Base-by-base conservation (phyloP, 2,797 vertebrate genomes). In the Meriones psammophilus region DNA sequence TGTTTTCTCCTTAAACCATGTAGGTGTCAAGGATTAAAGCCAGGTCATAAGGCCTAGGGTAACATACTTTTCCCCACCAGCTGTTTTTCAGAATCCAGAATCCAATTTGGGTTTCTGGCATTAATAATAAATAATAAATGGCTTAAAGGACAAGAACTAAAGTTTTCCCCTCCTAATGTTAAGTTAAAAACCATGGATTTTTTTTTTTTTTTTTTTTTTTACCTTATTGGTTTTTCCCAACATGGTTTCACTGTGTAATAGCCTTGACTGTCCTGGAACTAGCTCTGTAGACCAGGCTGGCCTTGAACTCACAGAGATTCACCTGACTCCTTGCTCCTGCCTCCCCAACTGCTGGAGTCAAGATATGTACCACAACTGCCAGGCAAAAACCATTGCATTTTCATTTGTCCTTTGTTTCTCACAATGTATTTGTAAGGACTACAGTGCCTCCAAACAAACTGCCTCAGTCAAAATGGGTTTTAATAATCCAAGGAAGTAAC, bases 391-490 rank as follows among this genome's bases (percentile, higher is more conserved):
- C 39, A 36, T 9, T 18, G 58, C 8, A 73, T 94, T 80, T 76
- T 10, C 66, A 73, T 71, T 93, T 91, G 54, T 60, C n/a, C 68
- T 94, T 93, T 54, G 20, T 92, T 92, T 62, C 13, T 78, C 12
- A 89, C 30, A 80, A 36, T 1, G 8, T 54, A 39, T 9, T 89
- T 92, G 33, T 79, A 46, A 96, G 14, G 8, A 78, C 14, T 30
- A 24, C 42, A 71, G 33, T 92, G 13, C 39, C 36, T 71, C 22
- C 73, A 36, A 96, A 62, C 18, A 64, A 62, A 74, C 3, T 83
- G 62, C 15, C 80, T 73, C 10, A 26, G 22, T 58, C n/a, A 71
- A 85, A 85, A 30, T 50, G 13, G 33, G 56, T 73, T 83, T 60
- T 88, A 66, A 60, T 77, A 73, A 62, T 39, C 30, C 62, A 54